Percentiles rank a stretch among this genome's conserved stretches.
phyloP scores from a whole-genome alignment of 1,140 invertebrate genomes.

The Drosophila tsacasi region DNA sequence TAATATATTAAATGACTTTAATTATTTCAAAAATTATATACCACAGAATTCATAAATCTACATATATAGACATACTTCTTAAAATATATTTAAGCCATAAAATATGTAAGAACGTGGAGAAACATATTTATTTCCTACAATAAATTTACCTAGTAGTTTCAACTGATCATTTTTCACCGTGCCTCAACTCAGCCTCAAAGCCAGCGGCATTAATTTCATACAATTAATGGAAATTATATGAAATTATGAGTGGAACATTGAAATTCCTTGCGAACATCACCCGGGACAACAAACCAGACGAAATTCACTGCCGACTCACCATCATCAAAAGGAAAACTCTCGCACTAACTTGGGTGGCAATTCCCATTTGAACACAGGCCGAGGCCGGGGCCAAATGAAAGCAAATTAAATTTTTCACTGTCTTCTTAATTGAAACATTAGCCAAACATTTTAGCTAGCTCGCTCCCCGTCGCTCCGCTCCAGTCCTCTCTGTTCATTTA shows the following conservation, averaged over 20 bases:
- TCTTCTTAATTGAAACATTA: conserved; percentile 84
- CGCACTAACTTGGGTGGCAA: conserved; percentile 60
- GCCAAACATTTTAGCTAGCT: conserved; percentile 75
- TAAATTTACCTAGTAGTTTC: neutral
- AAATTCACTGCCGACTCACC: conserved; percentile 38
- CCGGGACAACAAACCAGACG: conserved; percentile 65
- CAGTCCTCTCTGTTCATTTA: conserved; percentile 71
- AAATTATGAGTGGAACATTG: conserved; percentile 83
- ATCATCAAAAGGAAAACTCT: conserved; percentile 39
- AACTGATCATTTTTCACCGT: conserved; percentile 3
- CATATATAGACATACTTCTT: neutral
- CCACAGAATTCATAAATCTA: neutral
- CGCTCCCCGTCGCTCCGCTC: conserved; percentile 3
- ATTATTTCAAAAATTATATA: too few relatives aligned
- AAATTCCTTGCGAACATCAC: conserved; percentile 82
- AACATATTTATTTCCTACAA: neutral
- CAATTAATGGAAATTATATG: conserved; percentile 81
- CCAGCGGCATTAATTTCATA: conserved; percentile 76
- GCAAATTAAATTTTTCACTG: conserved; percentile 84
- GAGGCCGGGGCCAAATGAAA: conserved; percentile 69
- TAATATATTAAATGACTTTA: too few relatives aligned
- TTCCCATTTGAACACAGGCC: conserved; percentile 54
- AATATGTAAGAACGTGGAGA: neutral
- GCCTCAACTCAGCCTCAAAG: conserved; percentile 18
- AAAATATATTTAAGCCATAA: too few relatives aligned